Evolutionary conservation across 2,113 vertebrate genomes (phyloP), one percentile per base, ranked within the genome.

Genomic region (Odontesthes bonariensis): DNA sequence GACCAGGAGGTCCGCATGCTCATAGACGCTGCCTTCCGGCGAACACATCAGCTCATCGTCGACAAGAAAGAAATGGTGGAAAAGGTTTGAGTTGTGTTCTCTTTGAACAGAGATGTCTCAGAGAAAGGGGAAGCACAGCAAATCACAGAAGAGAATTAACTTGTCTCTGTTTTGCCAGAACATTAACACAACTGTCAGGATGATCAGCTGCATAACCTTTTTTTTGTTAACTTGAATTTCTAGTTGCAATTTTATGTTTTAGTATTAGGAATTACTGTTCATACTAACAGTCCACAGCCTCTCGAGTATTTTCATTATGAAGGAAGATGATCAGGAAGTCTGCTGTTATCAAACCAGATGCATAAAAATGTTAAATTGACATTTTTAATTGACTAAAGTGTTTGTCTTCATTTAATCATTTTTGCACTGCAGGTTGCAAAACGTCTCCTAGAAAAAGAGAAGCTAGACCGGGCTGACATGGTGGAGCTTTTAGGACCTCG

Each of bases 401-500:
- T 3, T 51, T 1, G 1, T 17, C 62, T 22, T 70, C n/a, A 23
- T 8, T 44, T 0, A 62, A 3, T 56, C 71, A 14, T 31, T 70
- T 9, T 55, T 64, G n/a, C 71, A 44, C 60, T 90, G 65, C 90
- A 99, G 98, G 95, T 99, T 83, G 98, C 98, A 66, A 94, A 97
- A 57, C 91, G 91, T 57, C 93, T 99, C 2, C 84, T 99, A 74
- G 96, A 99, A 85, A 97, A 96, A 73, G 97, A 98, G 84, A 95
- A 96, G 7, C 93, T 99, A 23, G 94, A 97, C 86, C 97, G 97
- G 88, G 94, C 91, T 0, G 96, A 98, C 85, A 97, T 99, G 97
- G 38, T 98, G 47, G 95, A 98, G 86, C 92, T 99, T 72, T 91
- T 99, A 59, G 97, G 97, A 57, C 91, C 90, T 2, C 94, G 97